phyloP scores from a whole-genome alignment of 2,888 invertebrate genomes.

The Patella depressa region DNA sequence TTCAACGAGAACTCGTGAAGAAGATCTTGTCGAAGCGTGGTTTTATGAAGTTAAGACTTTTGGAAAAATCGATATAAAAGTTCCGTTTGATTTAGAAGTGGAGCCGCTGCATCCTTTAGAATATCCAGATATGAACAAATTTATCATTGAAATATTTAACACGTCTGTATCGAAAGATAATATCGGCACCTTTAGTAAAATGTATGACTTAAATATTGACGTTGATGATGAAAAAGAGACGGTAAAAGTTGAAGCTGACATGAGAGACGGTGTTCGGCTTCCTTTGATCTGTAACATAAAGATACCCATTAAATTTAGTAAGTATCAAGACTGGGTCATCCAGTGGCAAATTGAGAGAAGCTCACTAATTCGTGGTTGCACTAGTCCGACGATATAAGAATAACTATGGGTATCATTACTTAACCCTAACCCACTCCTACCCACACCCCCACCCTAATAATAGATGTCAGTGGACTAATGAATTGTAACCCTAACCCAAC shows the following conservation, averaged over 20 bases:
- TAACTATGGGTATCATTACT: too few relatives aligned
- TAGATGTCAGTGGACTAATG: too few relatives aligned
- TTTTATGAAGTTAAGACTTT: slow-evolving; percentile 1
- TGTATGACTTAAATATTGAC: background rate
- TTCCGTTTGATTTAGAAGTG: background rate
- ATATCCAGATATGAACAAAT: background rate
- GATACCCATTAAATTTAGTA: slow-evolving; percentile 1
- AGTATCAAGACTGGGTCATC: too few relatives aligned
- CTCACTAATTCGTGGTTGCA: too few relatives aligned
- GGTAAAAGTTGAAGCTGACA: background rate
- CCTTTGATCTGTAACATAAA: background rate
- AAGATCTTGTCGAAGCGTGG: background rate
- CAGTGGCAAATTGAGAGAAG: too few relatives aligned
- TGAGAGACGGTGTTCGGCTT: background rate
- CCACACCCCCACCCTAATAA: too few relatives aligned
- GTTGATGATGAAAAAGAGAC: background rate
- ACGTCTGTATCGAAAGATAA: background rate
- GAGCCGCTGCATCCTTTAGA: background rate
- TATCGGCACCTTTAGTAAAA: background rate
- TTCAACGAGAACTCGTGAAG: background rate
- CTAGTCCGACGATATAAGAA: too few relatives aligned
- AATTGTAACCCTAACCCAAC: too few relatives aligned
- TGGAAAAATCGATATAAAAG: slow-evolving; percentile 2
- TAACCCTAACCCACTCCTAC: too few relatives aligned
- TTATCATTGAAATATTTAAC: background rate